Conservation (phyloP, 2,888 invertebrate genomes). For the Brachyopa scutellaris region DNA sequence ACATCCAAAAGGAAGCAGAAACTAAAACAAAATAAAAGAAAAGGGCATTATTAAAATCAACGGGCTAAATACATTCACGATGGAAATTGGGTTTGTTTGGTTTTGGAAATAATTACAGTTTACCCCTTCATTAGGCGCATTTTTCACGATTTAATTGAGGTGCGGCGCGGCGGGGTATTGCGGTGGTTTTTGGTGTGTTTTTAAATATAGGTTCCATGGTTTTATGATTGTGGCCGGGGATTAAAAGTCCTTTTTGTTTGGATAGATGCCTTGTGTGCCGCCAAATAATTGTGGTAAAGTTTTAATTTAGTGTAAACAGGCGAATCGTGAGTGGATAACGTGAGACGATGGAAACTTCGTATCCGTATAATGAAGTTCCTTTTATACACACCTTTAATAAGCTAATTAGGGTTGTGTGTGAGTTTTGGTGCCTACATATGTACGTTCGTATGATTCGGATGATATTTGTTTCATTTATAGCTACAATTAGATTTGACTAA, state of each 20-base stretch:
- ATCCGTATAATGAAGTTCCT: no score
- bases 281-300: conserved; percentile 50
- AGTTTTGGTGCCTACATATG: no score
- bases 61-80: conserved; percentile 58
- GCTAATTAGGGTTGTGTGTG: no score
- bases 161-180: conserved; percentile 42
- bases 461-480: no score
- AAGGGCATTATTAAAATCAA: conserved; percentile 57
- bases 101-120: conserved; percentile 72
- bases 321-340: conserved; percentile 43
- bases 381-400: no score
- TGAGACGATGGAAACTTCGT: conserved; percentile 29
- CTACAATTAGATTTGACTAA: no score
- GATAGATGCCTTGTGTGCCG: conserved; percentile 56
- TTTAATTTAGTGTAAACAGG: conserved; percentile 69
- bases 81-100: conserved; percentile 71
- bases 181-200: conserved; percentile 50
- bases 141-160: conserved; percentile 72
- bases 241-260: conserved; percentile 59
- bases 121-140: conserved; percentile 72
- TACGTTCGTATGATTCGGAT: no score
- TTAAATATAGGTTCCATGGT: conserved; percentile 57
- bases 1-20: conserved; percentile 28
- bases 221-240: conserved; percentile 42
- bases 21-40: neutral